These are phyloP conservation scores for Notothenia rossii DNA, from an alignment of 2,113 vertebrate genomes.

Conservation along the genomic window DNA sequence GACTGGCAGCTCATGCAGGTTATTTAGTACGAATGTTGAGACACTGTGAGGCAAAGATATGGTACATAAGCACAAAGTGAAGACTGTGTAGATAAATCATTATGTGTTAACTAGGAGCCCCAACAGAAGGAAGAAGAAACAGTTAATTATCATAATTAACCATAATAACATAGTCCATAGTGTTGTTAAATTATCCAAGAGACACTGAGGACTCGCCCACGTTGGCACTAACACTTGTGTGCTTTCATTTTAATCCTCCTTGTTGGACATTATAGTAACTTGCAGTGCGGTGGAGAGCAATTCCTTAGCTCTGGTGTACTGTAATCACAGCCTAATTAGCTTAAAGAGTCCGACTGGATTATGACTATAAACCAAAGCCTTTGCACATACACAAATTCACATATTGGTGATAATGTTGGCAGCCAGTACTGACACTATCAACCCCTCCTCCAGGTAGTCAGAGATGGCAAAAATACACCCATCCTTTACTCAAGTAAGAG, in stretches of 20 bases:
- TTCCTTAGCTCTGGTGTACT: slow-evolving; percentile 27
- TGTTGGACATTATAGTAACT: slow-evolving; percentile 34
- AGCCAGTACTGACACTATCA: background rate
- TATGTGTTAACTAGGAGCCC: slow-evolving; percentile 9
- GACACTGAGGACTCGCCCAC: slow-evolving; percentile 22
- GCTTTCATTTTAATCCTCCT: slow-evolving; percentile 50
- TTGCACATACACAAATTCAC: background rate
- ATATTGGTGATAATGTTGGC: background rate
- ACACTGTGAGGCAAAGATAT: slow-evolving; percentile 2
- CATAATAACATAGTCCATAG: slow-evolving; percentile 9
- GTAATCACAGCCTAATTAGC: slow-evolving; percentile 45
- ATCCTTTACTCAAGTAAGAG: too few relatives aligned
- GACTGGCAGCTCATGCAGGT: slow-evolving; percentile 1
- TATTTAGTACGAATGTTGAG: background rate
- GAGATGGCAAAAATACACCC: too few relatives aligned
- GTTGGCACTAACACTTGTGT: slow-evolving; percentile 33
- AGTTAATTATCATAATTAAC: slow-evolving; percentile 26
- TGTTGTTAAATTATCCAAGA: slow-evolving; percentile 31
- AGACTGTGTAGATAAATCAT: slow-evolving; percentile 1
- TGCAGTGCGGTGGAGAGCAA: slow-evolving; percentile 10
- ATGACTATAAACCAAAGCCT: slow-evolving; percentile 10
- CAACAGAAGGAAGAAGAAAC: slow-evolving; percentile 27
- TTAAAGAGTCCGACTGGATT: background rate
- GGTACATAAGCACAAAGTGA: slow-evolving; percentile 6
- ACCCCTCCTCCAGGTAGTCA: slow-evolving; percentile 6